phyloP scores from a whole-genome alignment of 2,113 vertebrate genomes.

The Tragelaphus imberbis region DNA sequence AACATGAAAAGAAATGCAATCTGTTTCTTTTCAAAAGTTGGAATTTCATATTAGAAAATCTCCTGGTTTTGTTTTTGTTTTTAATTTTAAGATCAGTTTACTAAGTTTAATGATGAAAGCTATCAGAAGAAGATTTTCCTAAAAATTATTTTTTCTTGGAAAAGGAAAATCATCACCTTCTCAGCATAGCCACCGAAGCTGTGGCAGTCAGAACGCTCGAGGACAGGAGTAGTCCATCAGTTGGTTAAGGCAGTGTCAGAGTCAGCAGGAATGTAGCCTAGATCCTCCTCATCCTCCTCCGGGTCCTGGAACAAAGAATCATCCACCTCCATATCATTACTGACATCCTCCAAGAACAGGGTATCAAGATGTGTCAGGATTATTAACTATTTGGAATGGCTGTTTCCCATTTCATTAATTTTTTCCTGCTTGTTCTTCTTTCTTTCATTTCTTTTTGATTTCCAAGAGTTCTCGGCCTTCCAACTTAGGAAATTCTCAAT shows the following conservation, averaged over 20 bases:
- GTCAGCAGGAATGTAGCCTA: neutral
- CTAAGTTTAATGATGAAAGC: neutral
- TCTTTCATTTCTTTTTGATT: neutral
- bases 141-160: neutral
- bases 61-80: neutral
- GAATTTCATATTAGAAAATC: neutral
- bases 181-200: neutral
- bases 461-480: neutral
- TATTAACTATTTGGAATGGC: neutral
- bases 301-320: neutral
- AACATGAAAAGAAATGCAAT: constrained; percentile 3
- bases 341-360: neutral
- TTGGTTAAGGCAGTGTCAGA: no score
- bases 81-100: neutral
- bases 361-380: neutral
- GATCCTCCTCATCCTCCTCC: neutral
- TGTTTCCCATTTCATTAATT: neutral
- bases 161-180: neutral
- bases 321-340: neutral
- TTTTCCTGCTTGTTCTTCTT: neutral
- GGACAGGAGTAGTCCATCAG: neutral
- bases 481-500: neutral
- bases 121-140: neutral
- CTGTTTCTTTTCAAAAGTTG: neutral
- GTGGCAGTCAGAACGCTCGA: neutral